phyloP scores from a whole-genome alignment of 2,888 invertebrate species.

The Oxyteleia sp. region DNA sequence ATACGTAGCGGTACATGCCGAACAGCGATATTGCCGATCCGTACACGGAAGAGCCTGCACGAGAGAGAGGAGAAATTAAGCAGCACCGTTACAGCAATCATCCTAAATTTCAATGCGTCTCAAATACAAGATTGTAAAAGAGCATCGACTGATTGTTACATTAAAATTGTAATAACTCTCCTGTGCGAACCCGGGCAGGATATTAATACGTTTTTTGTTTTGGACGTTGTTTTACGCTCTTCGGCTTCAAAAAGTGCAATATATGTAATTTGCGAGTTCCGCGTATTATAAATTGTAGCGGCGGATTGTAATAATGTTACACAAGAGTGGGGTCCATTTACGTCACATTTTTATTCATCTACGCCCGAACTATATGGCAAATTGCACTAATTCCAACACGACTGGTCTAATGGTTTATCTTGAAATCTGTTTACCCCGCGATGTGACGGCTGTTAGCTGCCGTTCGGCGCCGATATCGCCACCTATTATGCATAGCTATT shows the following conservation, averaged over 20 bases:
- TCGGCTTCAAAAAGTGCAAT: constrained; percentile 8
- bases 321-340: constrained; percentile 3
- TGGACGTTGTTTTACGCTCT: constrained; percentile 21
- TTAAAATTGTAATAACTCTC: constrained; percentile 69
- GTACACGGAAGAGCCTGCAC: constrained; percentile 37
- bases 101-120: constrained; percentile 69
- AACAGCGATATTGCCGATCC: constrained; percentile 60
- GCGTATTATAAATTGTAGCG: constrained; percentile 16
- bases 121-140: constrained; percentile 60
- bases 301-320: constrained; percentile 9
- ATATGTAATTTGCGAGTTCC: constrained; percentile 23
- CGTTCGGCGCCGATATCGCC: constrained; percentile 31
- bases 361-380: background rate
- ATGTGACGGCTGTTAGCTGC: constrained; percentile 35
- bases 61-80: constrained; percentile 65
- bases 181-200: constrained; percentile 21
- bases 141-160: constrained; percentile 63
- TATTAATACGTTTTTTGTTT: constrained; percentile 52
- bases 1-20: constrained; percentile 69
- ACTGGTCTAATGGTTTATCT: background rate
- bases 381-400: background rate
- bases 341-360: no score
- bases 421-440: constrained; percentile 20
- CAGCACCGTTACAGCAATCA: constrained; percentile 69
- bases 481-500: constrained; percentile 48